phyloP scores from a whole-genome alignment of 2,888 invertebrate species.

The Beris chalybata region DNA sequence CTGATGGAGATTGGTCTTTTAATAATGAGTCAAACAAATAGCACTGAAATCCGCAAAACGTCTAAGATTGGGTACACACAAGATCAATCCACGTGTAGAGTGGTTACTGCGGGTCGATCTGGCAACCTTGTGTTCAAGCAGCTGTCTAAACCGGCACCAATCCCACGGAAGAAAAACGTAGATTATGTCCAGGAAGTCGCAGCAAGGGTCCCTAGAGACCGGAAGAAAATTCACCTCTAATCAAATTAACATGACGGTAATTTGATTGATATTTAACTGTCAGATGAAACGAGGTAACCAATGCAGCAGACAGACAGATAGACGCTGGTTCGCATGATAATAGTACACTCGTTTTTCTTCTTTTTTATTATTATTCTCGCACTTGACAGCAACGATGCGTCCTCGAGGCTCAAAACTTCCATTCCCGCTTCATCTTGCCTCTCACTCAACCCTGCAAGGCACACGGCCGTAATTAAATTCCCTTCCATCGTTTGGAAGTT shows the following conservation, averaged over 20 bases:
- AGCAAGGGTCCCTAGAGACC: too few species aligned
- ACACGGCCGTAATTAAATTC: conserved; percentile 38
- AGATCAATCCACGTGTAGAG: too few species aligned
- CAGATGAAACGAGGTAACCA: conserved; percentile 15
- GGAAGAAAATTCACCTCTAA: background rate
- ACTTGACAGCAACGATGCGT: conserved; percentile 25
- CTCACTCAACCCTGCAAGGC: conserved; percentile 25
- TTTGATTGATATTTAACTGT: conserved; percentile 20
- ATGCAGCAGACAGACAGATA: conserved; percentile 23
- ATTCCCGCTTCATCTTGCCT: conserved; percentile 5
- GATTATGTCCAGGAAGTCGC: too few species aligned
- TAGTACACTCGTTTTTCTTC: background rate
- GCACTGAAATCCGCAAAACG: too few species aligned
- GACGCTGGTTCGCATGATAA: conserved; percentile 1
- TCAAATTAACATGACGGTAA: conserved; percentile 26
- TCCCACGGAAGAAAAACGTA: too few species aligned
- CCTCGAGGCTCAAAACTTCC: conserved; percentile 4
- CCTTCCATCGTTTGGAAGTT: conserved; percentile 22
- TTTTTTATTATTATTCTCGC: conserved; percentile 11
- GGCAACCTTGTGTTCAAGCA: conserved; percentile 13
- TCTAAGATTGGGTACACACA: too few species aligned
- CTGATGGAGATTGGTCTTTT: too few species aligned
- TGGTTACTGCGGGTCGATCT: conserved; percentile 27
- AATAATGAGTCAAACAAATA: too few species aligned
- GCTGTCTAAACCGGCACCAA: background rate